Evolutionary conservation across 2,113 vertebrate species (phyloP).

Genomic region (Aepyceros melampus): DNA sequence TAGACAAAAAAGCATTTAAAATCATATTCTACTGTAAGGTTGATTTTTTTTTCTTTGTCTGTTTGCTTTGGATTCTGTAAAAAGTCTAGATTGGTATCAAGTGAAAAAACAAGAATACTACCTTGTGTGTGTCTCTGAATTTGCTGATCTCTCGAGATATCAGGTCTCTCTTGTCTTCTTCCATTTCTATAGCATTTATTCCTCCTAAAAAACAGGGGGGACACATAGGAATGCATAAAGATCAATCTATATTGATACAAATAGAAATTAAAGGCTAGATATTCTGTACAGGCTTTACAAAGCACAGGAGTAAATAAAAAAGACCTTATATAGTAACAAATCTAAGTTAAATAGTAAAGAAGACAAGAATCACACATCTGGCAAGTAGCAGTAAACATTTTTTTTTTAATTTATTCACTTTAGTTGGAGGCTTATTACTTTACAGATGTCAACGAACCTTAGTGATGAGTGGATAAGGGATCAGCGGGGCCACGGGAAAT

Average conservation of each 20-base stretch:
- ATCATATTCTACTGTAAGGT: slow-evolving; percentile 79
- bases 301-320: slow-evolving; percentile 68
- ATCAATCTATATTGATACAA: slow-evolving; percentile 67
- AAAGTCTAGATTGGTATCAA: slow-evolving; percentile 83
- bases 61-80: slow-evolving; percentile 80
- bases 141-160: slow-evolving; percentile 99
- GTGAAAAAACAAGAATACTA: slow-evolving; percentile 89
- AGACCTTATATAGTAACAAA: slow-evolving; percentile 73
- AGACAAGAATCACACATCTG: slow-evolving; percentile 79
- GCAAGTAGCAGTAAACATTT: slow-evolving; percentile 76
- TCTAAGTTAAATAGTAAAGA: slow-evolving; percentile 79
- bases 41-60: slow-evolving; percentile 76
- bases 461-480: slow-evolving; percentile 89
- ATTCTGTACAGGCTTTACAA: slow-evolving; percentile 76
- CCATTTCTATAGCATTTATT: slow-evolving; percentile 99
- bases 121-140: slow-evolving; percentile 99
- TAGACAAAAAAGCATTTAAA: slow-evolving; percentile 78
- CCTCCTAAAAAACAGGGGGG: slow-evolving; percentile 87
- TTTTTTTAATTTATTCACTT: too few species aligned
- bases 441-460: slow-evolving; percentile 83
- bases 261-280: slow-evolving; percentile 76
- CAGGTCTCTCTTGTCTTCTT: slow-evolving; percentile 99
- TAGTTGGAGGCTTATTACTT: too few species aligned
- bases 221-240: slow-evolving; percentile 77
- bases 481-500: slow-evolving; percentile 88